These are phyloP conservation scores for Machimus atricapillus DNA, from an alignment of 2,888 invertebrate genomes.

Conservation along the genomic window DNA sequence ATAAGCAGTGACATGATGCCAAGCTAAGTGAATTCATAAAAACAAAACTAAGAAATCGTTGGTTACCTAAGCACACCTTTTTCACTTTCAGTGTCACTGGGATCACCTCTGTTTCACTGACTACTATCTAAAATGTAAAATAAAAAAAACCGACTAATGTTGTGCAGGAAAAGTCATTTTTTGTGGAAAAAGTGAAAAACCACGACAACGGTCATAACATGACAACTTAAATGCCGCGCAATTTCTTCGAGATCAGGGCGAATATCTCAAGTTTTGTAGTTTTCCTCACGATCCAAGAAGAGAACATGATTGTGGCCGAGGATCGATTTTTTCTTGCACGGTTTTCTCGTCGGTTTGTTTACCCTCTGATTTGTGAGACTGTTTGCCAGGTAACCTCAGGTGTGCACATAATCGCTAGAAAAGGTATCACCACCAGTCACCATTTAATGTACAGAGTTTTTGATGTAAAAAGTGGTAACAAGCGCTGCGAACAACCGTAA, in stretches of 20 bases:
- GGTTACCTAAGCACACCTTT: neutral
- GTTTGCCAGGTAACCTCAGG: neutral
- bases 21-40: neutral
- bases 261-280: constrained; percentile 9
- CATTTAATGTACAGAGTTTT: neutral
- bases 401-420: neutral
- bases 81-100: neutral
- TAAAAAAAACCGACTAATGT: neutral
- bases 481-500: neutral
- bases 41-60: neutral
- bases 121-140: neutral
- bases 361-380: neutral
- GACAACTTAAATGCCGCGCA: neutral
- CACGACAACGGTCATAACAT: constrained; percentile 5
- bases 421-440: neutral
- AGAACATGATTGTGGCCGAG: neutral
- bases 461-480: neutral
- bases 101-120: neutral
- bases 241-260: constrained; percentile 4
- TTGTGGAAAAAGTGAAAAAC: constrained; percentile 7
- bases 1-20: neutral
- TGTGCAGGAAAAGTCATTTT: neutral
- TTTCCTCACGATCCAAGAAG: neutral
- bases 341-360: neutral
- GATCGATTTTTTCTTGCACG: neutral